phyloP scores from a whole-genome alignment of 2,113 vertebrate genomes.

The Syngnathoides biaculeatus region DNA sequence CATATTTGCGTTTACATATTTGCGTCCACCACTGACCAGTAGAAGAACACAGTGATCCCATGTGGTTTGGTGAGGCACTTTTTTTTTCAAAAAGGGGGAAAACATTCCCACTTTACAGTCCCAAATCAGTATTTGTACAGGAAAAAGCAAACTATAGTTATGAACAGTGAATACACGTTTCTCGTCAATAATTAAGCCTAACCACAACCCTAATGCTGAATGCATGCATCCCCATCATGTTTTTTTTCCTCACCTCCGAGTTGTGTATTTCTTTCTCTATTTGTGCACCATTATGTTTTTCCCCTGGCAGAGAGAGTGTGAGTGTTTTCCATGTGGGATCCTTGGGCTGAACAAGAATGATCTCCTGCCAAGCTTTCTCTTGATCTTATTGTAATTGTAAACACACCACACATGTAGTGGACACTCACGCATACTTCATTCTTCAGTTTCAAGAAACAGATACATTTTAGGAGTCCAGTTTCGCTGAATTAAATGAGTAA shows the following conservation, averaged over 20 bases:
- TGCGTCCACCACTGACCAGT: not conserved
- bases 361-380: conserved; percentile 54
- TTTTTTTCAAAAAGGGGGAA: not conserved
- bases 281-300: conserved; percentile 16
- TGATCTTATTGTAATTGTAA: conserved; percentile 58
- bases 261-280: conserved; percentile 20
- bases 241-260: not conserved
- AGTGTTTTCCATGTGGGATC: conserved; percentile 48
- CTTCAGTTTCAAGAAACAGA: conserved; percentile 10
- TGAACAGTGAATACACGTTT: not conserved
- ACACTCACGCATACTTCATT: conserved; percentile 4
- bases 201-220: too few species aligned
- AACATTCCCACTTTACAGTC: not conserved
- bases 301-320: conserved; percentile 13
- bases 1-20: too few species aligned
- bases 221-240: not conserved
- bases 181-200: too few species aligned
- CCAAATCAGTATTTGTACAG: not conserved
- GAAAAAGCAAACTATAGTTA: not conserved
- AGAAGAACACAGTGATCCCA: not conserved
- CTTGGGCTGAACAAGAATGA: conserved; percentile 52
- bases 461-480: conserved; percentile 2
- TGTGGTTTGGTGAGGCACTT: not conserved
- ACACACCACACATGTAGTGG: conserved; percentile 28
- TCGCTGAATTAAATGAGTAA: conserved; percentile 11